Percentiles rank a stretch among this genome's conserved stretches.
Conservation (phyloP, 2,888 invertebrate species). For the Acleris cristana region DNA sequence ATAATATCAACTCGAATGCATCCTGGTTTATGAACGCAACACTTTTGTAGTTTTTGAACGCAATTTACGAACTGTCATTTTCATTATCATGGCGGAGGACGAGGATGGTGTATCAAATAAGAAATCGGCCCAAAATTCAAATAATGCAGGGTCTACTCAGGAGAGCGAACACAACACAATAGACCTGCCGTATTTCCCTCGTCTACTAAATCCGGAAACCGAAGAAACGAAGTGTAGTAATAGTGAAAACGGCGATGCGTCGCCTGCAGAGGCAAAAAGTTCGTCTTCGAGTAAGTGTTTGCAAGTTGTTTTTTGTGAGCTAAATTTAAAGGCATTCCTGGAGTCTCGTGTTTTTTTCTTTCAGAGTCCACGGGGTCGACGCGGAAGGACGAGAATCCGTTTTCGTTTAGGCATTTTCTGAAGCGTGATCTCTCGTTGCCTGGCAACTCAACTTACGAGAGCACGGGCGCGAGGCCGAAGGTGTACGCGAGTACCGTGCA, state of each 20-base stretch:
- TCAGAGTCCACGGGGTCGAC: constrained; percentile 73
- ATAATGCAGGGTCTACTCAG: constrained; percentile 64
- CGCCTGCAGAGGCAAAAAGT: constrained; percentile 68
- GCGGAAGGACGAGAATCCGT: constrained; percentile 89
- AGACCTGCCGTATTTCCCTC: constrained; percentile 47
- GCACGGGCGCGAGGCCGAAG: constrained; percentile 91
- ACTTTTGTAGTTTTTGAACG: constrained; percentile 52
- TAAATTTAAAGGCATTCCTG: constrained; percentile 70
- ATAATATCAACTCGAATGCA: too few species aligned
- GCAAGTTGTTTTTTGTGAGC: constrained; percentile 77
- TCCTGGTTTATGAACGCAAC: constrained; percentile 17
- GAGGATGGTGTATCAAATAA: constrained; percentile 80
- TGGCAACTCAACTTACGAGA: constrained; percentile 84
- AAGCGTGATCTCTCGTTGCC: constrained; percentile 85
- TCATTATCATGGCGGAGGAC: constrained; percentile 82
- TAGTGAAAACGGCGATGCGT: constrained; percentile 69
- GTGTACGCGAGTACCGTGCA: constrained; percentile 83
- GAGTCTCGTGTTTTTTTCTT: constrained; percentile 59
- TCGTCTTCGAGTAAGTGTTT: constrained; percentile 77
- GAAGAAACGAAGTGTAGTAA: constrained; percentile 77
- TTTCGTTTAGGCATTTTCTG: constrained; percentile 93
- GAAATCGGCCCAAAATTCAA: constrained; percentile 76
- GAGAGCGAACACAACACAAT: constrained; percentile 70
- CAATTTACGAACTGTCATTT: constrained; percentile 65
- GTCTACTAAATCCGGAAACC: constrained; percentile 73